A percentile compares a stretch with the other conserved stretches of the same genome.
These are phyloP conservation scores for Sesamia inferens DNA, from an alignment of 2,888 invertebrate genomes.

Conservation along the genomic window DNA sequence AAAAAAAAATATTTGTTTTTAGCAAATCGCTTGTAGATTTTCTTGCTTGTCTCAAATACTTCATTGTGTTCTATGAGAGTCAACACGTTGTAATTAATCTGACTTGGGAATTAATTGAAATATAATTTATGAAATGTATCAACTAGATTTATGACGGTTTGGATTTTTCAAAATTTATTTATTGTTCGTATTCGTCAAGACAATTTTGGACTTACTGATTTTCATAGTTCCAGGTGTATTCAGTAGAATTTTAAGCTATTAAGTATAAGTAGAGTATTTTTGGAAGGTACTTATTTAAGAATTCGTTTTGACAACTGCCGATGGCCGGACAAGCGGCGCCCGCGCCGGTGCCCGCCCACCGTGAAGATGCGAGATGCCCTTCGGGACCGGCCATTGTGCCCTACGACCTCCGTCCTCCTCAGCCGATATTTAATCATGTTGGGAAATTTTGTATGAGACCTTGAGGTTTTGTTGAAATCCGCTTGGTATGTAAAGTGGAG, in stretches of 20 bases:
- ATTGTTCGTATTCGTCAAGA: background rate
- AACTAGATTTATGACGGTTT: background rate
- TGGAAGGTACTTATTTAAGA: slow-evolving; percentile 16
- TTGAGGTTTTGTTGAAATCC: slow-evolving; percentile 48
- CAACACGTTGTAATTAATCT: background rate
- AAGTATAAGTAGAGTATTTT: background rate
- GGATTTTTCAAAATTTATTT: background rate
- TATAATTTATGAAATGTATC: background rate
- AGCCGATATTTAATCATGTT: slow-evolving; percentile 64
- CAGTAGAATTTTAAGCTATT: background rate
- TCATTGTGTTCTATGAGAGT: slow-evolving; percentile 18
- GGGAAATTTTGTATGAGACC: slow-evolving; percentile 58
- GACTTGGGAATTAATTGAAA: background rate
- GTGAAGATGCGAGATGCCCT: slow-evolving; percentile 88
- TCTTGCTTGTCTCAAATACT: background rate
- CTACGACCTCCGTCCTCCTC: slow-evolving; percentile 76
- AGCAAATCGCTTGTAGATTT: background rate
- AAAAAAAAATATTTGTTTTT: background rate
- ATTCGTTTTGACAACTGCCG: slow-evolving; percentile 51
- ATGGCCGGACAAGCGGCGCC: slow-evolving; percentile 41
- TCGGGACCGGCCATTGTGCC: slow-evolving; percentile 82
- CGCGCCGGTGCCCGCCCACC: slow-evolving; percentile 72
- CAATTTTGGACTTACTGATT: background rate
- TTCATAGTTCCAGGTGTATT: background rate
- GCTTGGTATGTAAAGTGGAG: slow-evolving; percentile 2